Evolutionary conservation across 2,797 vertebrate species (phyloP), one percentile per base, ranked within the genome.

Genomic region (Pterois miles): DNA sequence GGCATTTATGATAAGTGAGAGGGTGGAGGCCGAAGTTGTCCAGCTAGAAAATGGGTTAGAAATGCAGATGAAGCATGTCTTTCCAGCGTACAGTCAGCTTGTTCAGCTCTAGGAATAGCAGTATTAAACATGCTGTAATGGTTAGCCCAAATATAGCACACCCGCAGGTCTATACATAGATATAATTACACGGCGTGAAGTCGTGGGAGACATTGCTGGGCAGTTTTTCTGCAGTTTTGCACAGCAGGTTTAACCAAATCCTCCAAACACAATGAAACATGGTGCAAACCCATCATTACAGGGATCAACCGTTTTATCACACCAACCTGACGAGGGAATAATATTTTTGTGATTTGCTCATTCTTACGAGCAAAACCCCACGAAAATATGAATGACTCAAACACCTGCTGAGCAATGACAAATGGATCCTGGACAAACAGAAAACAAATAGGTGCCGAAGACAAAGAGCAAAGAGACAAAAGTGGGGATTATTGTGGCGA

Each of bases 321-420:
- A 6, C 74, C 73, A 85, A 72, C 70, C 75, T 40, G 71, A 36
- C 1, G 4, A 59, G 59, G n/a, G 74, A 88, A 91, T 58, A 86
- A 91, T 92, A 91, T 93, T 93, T 91, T 89, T 74, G 46, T 5
- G 25, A 81, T 89, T 87, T 77, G 60, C 71, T 81, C 57, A 58
- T 75, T 82, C 76, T 71, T 57, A 74, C 56, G 71, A 81, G 63
- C 22, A 80, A 34, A 86, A 78, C 34, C 34, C 80, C 78, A 79
- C 86, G 85, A 81, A 87, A 88, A 86, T 38, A 89, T 31, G 34
- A 67, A 71, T 82, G 71, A 88, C 75, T 87, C 74, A 85, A 88
- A 86, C 78, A 82, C 65, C 58, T 58, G 58, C 58, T 73, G n/a
- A 65, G 54, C 60, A n/a, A 68, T 60, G 27, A 69, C 16, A 13